These are phyloP conservation scores for Tachyglossus aculeatus DNA, from an alignment of 2,797 vertebrate species.

Conservation along the genomic window DNA sequence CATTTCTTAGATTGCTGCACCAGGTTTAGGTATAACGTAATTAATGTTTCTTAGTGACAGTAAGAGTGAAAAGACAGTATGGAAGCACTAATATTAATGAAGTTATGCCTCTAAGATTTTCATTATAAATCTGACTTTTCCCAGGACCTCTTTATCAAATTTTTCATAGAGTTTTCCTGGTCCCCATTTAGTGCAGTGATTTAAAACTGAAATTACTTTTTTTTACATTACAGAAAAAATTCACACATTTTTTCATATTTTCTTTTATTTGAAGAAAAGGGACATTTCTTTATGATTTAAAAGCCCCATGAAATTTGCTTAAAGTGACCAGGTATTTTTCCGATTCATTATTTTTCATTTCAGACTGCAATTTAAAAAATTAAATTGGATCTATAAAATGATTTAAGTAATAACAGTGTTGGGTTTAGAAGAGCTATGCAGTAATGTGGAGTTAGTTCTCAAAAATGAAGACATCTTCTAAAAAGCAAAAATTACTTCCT, in stretches of 20 bases:
- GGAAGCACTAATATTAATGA: neutral
- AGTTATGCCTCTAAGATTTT: slow-evolving; percentile 39
- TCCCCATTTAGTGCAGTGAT: too few species aligned
- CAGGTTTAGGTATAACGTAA: slow-evolving; percentile 28
- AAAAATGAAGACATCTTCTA: neutral
- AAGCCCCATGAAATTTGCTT: neutral
- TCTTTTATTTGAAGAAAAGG: too few species aligned
- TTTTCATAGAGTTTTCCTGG: slow-evolving; percentile 37
- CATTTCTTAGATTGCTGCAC: neutral
- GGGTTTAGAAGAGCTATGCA: too few species aligned
- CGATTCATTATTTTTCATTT: neutral
- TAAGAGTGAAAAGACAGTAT: slow-evolving; percentile 47
- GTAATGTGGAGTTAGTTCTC: slow-evolving; percentile 1
- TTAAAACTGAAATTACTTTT: too few species aligned
- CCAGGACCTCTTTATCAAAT: too few species aligned
- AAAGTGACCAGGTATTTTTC: neutral
- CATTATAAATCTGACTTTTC: slow-evolving; percentile 45
- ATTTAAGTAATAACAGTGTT: too few species aligned
- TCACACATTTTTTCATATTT: too few species aligned
- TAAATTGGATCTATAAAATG: too few species aligned
- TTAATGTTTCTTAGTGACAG: slow-evolving; percentile 22
- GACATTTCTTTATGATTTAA: too few species aligned
- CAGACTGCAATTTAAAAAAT: too few species aligned
- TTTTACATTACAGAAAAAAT: too few species aligned
- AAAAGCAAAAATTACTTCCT: neutral